Conservation (phyloP, 2,797 vertebrate genomes). For the Eptatretus atami region DNA sequence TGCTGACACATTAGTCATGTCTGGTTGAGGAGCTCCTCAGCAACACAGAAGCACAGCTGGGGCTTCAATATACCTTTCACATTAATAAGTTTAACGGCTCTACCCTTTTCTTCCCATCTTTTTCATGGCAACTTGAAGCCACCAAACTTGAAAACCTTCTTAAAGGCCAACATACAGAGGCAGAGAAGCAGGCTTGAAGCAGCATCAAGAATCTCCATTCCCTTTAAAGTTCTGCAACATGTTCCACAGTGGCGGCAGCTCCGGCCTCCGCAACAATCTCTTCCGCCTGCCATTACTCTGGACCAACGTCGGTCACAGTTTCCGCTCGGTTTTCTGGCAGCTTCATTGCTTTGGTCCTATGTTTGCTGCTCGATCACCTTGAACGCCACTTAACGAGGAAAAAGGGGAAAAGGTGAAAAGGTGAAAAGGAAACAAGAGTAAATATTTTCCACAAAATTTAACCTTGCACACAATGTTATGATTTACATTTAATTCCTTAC, state of each 20-base stretch:
- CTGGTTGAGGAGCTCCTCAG: neutral
- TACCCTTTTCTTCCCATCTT: slow-evolving; percentile 1
- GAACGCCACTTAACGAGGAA: neutral
- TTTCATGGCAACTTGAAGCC: slow-evolving; percentile 3
- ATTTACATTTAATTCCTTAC: no score
- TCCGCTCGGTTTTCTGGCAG: neutral
- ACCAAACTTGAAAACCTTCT: slow-evolving; percentile 4
- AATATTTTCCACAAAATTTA: no score
- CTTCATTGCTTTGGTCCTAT: no score
- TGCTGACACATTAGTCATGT: neutral
- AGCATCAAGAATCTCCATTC: neutral
- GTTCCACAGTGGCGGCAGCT: neutral
- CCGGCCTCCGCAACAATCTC: neutral
- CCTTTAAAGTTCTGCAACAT: neutral
- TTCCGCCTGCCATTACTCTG: neutral
- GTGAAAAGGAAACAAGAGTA: no score
- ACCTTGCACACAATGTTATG: no score
- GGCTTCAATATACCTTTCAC: neutral
- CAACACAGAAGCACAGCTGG: neutral
- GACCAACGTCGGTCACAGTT: neutral
- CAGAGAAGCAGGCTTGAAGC: neutral
- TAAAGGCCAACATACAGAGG: neutral
- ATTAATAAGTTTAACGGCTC: neutral
- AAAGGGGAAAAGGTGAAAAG: neutral
- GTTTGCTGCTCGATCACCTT: neutral